Conservation (phyloP, 2,113 vertebrate genomes). For the Coregonus clupeaformis region DNA sequence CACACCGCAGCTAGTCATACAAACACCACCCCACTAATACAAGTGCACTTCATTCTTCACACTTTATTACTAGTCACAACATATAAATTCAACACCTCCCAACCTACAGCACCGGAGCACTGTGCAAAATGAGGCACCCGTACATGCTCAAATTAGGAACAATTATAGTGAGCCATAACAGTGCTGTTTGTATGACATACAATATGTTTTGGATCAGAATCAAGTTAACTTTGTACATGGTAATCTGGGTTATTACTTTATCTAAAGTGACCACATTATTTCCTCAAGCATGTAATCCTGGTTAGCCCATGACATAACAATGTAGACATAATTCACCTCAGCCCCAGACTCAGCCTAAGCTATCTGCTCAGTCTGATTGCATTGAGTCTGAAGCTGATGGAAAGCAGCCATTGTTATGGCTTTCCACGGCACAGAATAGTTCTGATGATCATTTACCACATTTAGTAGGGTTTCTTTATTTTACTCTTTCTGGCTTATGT, state of each 20-base stretch:
- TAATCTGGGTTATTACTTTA: constrained; percentile 56
- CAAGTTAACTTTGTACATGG: constrained; percentile 43
- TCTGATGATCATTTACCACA: not conserved
- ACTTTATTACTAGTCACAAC: constrained; percentile 31
- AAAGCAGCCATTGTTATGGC: constrained; percentile 25
- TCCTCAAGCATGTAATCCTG: constrained; percentile 55
- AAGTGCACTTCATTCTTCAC: constrained; percentile 4
- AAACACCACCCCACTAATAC: not conserved
- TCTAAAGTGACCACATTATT: constrained; percentile 53
- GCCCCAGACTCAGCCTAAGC: not conserved
- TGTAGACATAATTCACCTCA: constrained; percentile 39
- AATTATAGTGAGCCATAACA: not conserved
- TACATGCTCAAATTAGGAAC: constrained; percentile 32
- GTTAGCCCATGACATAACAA: constrained; percentile 46
- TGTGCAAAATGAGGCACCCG: too few relatives aligned
- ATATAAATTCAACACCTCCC: constrained; percentile 35
- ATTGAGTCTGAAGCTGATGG: not conserved
- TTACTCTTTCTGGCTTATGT: not conserved
- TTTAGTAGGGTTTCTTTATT: constrained; percentile 5
- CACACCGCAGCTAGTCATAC: constrained; percentile 6
- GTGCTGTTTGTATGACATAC: too few relatives aligned
- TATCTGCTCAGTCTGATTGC: constrained; percentile 22
- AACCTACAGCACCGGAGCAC: not conserved
- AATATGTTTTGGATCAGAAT: constrained; percentile 56
- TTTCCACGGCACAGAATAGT: not conserved